Evolutionary conservation across 1,140 invertebrate species (phyloP), one percentile per base, ranked within the genome.

Genomic region (Ceratitis capitata): DNA sequence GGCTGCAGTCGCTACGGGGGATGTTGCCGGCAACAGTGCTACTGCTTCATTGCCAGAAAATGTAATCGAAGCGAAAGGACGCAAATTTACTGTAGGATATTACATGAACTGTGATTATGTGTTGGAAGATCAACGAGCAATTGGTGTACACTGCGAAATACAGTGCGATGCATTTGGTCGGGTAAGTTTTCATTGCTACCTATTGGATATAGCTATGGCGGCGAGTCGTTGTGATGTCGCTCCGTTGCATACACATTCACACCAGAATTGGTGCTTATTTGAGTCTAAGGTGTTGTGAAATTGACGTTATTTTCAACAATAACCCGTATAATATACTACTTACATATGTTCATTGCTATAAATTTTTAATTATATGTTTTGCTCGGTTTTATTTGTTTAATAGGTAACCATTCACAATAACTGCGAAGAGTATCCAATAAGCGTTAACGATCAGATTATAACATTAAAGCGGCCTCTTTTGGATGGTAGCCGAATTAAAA

Each of bases 161-260:
- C 86, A 87, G 78, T 88, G 89, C 56, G 90, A 91, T 84, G 87
- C 90, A n/a, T 91, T 89, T 83, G 90, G 89, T 78, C 89, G 88
- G 86, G 90, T 91, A 83, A 91, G 89, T 90, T 49, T 6, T 56
- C n/a, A 26, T 45, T 84, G 39, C 16, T 12, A 58, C 3, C 23
- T 47, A n/a, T 58, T 84, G 12, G 29, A 29, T n/a, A 29, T 19
- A 3, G 23, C 61, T 69, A 69, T 19, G 58, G 56, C 26, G 56
- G 10, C 23, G n/a, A 1, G 6, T 58, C 49, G 49, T 19, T n/a
- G 49, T 53, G 1, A 47, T 7, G 23, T 4, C 10, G 29, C 26
- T 61, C 0, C 26, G 23, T 32, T 23, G 58, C 58, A 12, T 69
- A 29, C 39, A 16, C 51, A 53, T 53, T 12, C n/a, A 16, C n/a